phyloP scores from a whole-genome alignment of 2,113 vertebrate genomes.

The Balaenoptera acutorostrata region DNA sequence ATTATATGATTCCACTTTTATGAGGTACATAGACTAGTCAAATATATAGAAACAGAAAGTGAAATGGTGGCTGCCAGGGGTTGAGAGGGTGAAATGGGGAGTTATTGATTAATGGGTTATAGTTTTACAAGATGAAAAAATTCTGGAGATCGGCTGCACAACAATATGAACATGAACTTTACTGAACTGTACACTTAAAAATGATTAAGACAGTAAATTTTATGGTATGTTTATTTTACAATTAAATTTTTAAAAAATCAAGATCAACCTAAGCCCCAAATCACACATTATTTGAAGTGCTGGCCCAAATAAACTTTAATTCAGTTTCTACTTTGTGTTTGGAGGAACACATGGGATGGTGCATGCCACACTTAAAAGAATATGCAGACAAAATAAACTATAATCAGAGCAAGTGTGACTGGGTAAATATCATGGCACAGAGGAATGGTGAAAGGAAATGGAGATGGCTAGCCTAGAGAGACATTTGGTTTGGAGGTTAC shows the following conservation, averaged over 20 bases:
- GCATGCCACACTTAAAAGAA: not conserved
- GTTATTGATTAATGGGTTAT: not conserved
- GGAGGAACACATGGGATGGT: not conserved
- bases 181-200: not conserved
- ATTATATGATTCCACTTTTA: not conserved
- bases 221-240: not conserved
- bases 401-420: not conserved
- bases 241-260: not conserved
- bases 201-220: not conserved
- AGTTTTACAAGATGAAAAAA: not conserved
- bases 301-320: not conserved
- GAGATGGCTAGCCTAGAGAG: not conserved
- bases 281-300: not conserved
- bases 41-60: not conserved
- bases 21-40: not conserved
- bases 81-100: not conserved
- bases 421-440: fast-evolving
- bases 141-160: not conserved
- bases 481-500: not conserved
- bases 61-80: not conserved
- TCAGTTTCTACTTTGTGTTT: not conserved
- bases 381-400: not conserved
- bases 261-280: not conserved
- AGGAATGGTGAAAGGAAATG: not conserved
- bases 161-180: not conserved